Base-by-base conservation (phyloP, 1,140 invertebrate genomes). In the Diachasma alloeum region DNA sequence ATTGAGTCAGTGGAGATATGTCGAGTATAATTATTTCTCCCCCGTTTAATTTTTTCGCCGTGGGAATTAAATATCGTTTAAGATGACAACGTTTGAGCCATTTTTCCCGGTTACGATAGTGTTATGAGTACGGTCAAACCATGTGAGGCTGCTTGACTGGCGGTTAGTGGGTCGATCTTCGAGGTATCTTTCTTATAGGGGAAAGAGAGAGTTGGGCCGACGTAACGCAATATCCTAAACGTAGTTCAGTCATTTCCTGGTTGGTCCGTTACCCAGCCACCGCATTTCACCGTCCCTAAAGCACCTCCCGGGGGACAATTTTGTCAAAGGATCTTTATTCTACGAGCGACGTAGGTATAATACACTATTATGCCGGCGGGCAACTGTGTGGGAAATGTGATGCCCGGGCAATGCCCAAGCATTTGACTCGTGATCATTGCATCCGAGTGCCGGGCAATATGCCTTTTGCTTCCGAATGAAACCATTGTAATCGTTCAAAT, bases 321-420 rank as follows among this genome's bases (percentile, higher is more conserved):
- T 89, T 89, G 88, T 90, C 88, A 90, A 90, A 90, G 88, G 87
- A 89, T 89, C 88, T 88, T 88, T 89, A 90, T 89, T 87, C 87
- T 81, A 85, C 81, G 84, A 83, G 85, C 81, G 44, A 59, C 53
- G 39, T 76, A 87, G 85, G 83, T 86, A 86, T 89, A 88, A 89
- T 90, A 88, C 78, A 84, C 84, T 83, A 85, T 85, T 81, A 72
- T 75, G 82, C 88, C 83, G 75, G 68, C 75, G 85, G 86, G 84
- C 66, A 78, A 78, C 74, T 66, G 42, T 70, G n/a, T 80, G 81
- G 84, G 87, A 88, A 89, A 88, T 80, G 82, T 83, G 82, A 85
- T 84, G 83, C 78, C 79, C 79, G 74, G 76, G 76, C 73, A 66
- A 77, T 79, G 42, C 48, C 77, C 68, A 68, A 74, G 37, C 15